Conservation (phyloP, 2,888 invertebrate species). For the Malachius bipustulatus region DNA sequence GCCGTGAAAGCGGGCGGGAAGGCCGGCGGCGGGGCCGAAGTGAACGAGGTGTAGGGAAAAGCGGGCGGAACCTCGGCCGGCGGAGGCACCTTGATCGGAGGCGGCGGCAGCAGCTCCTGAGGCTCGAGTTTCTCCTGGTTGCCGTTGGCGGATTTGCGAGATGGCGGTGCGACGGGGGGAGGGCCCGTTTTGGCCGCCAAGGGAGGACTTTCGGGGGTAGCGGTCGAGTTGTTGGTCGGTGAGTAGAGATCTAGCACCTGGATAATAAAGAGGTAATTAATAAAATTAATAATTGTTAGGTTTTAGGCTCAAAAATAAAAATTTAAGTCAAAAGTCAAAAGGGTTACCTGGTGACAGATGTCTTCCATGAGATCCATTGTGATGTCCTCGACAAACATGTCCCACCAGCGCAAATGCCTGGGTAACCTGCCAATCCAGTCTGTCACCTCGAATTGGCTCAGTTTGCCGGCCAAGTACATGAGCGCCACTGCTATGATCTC, state of each 20-base stretch:
- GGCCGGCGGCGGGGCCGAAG: constrained; percentile 29
- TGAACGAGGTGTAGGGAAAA: constrained; percentile 32
- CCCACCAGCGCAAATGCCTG: constrained; percentile 90
- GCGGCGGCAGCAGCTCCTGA: constrained; percentile 20
- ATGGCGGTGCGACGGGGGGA: constrained; percentile 17
- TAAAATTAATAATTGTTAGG: too few relatives aligned
- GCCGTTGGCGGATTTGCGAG: constrained; percentile 41
- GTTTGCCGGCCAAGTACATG: constrained; percentile 91
- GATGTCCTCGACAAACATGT: constrained; percentile 92
- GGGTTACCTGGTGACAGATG: constrained; percentile 89
- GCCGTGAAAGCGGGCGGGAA: constrained; percentile 19
- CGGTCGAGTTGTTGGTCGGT: constrained; percentile 42
- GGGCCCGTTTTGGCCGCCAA: constrained; percentile 19
- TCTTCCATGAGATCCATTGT: constrained; percentile 91
- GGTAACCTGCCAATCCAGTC: constrained; percentile 79
- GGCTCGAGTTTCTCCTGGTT: constrained; percentile 40
- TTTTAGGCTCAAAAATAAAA: too few relatives aligned
- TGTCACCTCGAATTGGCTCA: constrained; percentile 87
- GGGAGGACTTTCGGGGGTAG: constrained; percentile 42
- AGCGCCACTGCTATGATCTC: constrained; percentile 96
- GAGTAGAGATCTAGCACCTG: constrained; percentile 80
- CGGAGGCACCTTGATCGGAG: constrained; percentile 25
- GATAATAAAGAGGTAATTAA: too few relatives aligned
- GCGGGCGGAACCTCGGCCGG: constrained; percentile 29
- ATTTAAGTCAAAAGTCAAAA: too few relatives aligned